These are phyloP conservation scores for Spongia lamella DNA, from an alignment of 37 sponge, comb jelly and placozoan genomes.

Conservation along the genomic window DNA sequence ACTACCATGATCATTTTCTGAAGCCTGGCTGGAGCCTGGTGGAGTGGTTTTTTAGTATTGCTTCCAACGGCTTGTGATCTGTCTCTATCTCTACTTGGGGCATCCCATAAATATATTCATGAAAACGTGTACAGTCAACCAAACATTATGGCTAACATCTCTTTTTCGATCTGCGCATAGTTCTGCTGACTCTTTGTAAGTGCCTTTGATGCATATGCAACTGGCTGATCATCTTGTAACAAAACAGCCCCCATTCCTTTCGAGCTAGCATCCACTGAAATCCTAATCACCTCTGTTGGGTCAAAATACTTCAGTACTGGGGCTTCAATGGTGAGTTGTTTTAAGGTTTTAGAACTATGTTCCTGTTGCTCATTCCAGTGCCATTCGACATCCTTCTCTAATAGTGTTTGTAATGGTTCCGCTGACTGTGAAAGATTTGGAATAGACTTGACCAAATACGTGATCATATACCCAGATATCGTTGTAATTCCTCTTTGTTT, in stretches of 20 bases:
- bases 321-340: neutral
- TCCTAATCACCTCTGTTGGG: neutral
- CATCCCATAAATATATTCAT: constrained; percentile 28
- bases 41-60: constrained; percentile 21
- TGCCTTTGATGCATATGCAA: constrained; percentile 11
- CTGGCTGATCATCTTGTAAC: constrained; percentile 26
- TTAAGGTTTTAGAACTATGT: neutral
- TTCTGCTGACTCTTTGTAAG: constrained; percentile 19
- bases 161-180: constrained; percentile 19
- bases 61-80: constrained; percentile 41
- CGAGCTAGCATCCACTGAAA: constrained; percentile 24
- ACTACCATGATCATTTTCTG: constrained; percentile 29
- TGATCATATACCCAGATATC: constrained; percentile 49
- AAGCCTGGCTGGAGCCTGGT: constrained; percentile 22
- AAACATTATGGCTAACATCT: constrained; percentile 9
- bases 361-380: constrained; percentile 30
- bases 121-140: constrained; percentile 24
- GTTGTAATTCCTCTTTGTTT: constrained; percentile 12
- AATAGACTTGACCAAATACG: constrained; percentile 40
- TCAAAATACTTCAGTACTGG: constrained; percentile 17
- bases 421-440: constrained; percentile 26
- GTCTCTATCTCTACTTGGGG: constrained; percentile 20
- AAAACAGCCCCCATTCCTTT: constrained; percentile 19
- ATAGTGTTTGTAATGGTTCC: constrained; percentile 16
- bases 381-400: constrained; percentile 28